Evolutionary conservation across 1,140 invertebrate species (phyloP), one percentile per base, ranked within the genome.

Genomic region (Panagrolaimus sp.): DNA sequence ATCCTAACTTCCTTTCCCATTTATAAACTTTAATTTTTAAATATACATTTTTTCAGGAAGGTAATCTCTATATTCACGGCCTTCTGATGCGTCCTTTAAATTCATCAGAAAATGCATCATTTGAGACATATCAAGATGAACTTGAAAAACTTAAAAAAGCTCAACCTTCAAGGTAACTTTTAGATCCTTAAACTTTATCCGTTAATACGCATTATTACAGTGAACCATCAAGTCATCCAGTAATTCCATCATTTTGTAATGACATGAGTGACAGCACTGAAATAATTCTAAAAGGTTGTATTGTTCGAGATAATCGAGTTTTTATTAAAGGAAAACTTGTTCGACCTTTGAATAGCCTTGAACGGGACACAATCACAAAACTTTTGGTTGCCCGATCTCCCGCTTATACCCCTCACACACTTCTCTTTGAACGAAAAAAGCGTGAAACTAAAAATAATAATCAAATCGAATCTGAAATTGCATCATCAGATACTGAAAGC

Each of bases 121-220:
- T 68, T 45, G 58, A 68, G 28, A 68, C 21, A 28, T 68, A 68
- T 58, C 67, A 68, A 58, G 67, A 68, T 38, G 67, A n/a, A 38
- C 21, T 68, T 48, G 44, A 38, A 4, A 62, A 38, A 46, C 43
- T 21, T 26, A 32, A 44, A 14, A 24, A 67, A 17, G 46, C 55
- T 43, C 15, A n/a, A n/a, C 67, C 26, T 26, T 38, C 48, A 32
- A 62, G 67, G 43, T 58, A 12, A 1, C 43, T 58, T 58, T 24
- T 68, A 21, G 21, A 47, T 15, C 21, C 47, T 21, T 21, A 28
- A 21, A 9, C 1, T 55, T 3, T 17, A n/a, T 48, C 47, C 47
- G 17, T 14, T 58, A n/a, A 10, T 26, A 28, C 1, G 17, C 12
- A 12, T 21, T 28, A 17, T 26, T 26, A 58, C 21, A 58, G 52